A percentile compares a stretch with the other conserved stretches of the same genome.
Conservation (phyloP, 2,797 vertebrate species). For the Hylomyscus alleni region DNA sequence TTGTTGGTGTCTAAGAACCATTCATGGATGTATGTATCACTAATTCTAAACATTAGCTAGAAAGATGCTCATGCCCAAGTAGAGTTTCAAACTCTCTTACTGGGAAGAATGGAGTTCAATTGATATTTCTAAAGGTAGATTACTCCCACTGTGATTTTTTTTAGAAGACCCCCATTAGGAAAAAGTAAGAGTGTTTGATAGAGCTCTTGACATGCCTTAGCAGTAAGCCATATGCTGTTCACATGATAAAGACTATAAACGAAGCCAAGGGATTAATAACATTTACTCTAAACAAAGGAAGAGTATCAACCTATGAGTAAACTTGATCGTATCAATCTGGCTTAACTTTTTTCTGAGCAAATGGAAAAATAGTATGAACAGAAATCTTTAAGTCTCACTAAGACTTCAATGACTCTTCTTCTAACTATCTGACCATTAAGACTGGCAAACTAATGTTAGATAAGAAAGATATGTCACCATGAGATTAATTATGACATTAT, state of each 20-base stretch:
- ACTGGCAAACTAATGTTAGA: conserved; percentile 45
- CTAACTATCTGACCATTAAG: neutral
- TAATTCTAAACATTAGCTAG: neutral
- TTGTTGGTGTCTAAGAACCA: neutral
- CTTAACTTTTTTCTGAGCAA: neutral
- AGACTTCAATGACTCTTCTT: neutral
- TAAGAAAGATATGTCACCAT: neutral
- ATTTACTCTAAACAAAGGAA: conserved; percentile 39
- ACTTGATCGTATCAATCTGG: neutral
- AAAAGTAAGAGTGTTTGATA: neutral
- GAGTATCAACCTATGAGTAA: neutral
- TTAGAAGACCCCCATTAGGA: neutral
- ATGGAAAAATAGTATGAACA: neutral
- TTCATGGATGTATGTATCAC: neutral
- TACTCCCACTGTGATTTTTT: neutral
- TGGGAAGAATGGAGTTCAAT: neutral
- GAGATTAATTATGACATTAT: conserved; percentile 46
- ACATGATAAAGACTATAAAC: neutral
- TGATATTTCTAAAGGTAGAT: neutral
- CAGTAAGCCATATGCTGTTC: neutral
- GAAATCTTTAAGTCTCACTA: neutral
- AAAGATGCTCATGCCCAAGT: neutral
- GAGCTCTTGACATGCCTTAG: neutral
- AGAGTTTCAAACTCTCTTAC: neutral
- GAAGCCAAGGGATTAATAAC: neutral